A percentile compares a stretch with the other conserved stretches of the same genome.
These are phyloP conservation scores for Paratrypauchen microcephalus DNA, from an alignment of 2,797 vertebrate species.

Conservation along the genomic window DNA sequence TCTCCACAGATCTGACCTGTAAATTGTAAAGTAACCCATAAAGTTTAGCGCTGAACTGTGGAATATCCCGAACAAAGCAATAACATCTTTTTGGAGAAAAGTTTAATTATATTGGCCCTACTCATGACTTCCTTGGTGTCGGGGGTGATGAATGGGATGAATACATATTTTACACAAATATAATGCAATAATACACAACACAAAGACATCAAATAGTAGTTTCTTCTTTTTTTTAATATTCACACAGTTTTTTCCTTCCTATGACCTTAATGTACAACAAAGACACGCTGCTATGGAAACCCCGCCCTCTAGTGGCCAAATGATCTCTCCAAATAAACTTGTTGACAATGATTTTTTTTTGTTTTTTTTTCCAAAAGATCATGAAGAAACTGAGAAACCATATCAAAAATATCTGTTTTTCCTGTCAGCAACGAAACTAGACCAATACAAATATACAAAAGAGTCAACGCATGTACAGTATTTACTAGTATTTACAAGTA, in stretches of 20 bases:
- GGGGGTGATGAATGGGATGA: too few species aligned
- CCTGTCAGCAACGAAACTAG: constrained; percentile 33
- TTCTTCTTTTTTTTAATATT: constrained; percentile 60
- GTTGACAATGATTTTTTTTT: background rate
- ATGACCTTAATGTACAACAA: constrained; percentile 47
- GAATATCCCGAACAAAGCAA: too few species aligned
- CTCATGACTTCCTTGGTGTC: too few species aligned
- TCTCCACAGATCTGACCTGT: too few species aligned
- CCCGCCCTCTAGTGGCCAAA: constrained; percentile 65
- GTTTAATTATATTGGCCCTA: too few species aligned
- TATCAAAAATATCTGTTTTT: constrained; percentile 48
- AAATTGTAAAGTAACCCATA: too few species aligned
- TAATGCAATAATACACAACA: background rate
- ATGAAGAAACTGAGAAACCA: constrained; percentile 8
- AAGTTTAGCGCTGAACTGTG: too few species aligned
- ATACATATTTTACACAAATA: background rate
- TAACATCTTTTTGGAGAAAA: too few species aligned
- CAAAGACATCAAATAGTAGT: constrained; percentile 7
- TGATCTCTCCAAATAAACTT: constrained; percentile 15
- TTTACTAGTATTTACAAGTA: constrained; percentile 57
- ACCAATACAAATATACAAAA: constrained; percentile 66
- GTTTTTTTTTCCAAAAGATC: background rate
- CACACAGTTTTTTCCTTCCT: constrained; percentile 40
- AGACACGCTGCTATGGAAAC: constrained; percentile 38
- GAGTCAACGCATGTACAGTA: constrained; percentile 44